These are phyloP conservation scores for Podarcis muralis DNA, from an alignment of 2,113 vertebrate species.

Conservation along the genomic window DNA sequence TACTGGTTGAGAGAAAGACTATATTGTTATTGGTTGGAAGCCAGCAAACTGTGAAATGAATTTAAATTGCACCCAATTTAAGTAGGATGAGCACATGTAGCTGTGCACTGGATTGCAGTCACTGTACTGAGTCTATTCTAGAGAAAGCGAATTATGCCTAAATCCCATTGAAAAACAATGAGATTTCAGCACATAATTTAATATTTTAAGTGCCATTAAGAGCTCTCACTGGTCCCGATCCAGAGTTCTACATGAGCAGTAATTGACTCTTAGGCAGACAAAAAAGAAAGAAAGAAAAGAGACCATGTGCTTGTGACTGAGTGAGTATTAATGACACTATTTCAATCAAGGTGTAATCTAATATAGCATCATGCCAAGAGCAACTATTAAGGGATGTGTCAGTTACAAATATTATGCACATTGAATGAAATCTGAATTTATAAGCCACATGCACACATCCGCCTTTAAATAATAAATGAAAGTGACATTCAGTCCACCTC, in stretches of 20 bases:
- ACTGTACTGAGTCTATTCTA: not conserved
- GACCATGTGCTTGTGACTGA: too few relatives aligned
- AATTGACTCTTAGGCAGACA: not conserved
- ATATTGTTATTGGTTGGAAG: not conserved
- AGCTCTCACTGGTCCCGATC: not conserved
- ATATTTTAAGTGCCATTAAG: not conserved
- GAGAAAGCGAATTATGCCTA: not conserved
- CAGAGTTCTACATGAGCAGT: not conserved
- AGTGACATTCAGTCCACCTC: slow-evolving; percentile 31
- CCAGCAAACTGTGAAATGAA: not conserved
- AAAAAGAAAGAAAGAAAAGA: not conserved
- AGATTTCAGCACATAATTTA: not conserved
- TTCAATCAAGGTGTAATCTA: slow-evolving; percentile 55
- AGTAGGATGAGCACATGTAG: not conserved
- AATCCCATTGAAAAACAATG: not conserved
- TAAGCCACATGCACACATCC: slow-evolving; percentile 59
- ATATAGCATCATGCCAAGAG: slow-evolving; percentile 56
- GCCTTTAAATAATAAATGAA: slow-evolving; percentile 65
- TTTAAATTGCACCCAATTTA: not conserved
- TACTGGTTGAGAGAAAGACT: not conserved
- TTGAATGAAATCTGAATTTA: slow-evolving; percentile 61
- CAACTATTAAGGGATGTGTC: slow-evolving; percentile 53
- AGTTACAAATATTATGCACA: slow-evolving; percentile 48
- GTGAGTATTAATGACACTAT: not conserved
- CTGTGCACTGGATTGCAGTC: not conserved